Conservation (phyloP, 2,113 vertebrate species). For the Channa argus region DNA sequence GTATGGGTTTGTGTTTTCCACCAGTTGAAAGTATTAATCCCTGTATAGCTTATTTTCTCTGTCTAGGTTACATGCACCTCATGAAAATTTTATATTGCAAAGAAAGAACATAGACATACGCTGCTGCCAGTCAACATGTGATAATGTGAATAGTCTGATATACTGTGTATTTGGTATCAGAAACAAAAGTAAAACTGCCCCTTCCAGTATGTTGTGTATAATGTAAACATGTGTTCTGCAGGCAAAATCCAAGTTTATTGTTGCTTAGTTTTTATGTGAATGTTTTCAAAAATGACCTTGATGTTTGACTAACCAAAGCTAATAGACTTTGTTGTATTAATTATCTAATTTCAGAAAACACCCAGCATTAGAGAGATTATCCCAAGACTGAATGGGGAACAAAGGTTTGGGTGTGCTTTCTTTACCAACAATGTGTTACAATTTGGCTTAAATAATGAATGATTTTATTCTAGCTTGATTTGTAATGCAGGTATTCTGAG, state of each 20-base stretch:
- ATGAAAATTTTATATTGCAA: constrained; percentile 38
- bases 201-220: constrained; percentile 3
- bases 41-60: constrained; percentile 7
- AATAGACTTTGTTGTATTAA: not conserved
- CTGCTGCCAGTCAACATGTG: not conserved
- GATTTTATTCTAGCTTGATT: constrained; percentile 1
- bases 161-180: not conserved
- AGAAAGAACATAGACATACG: constrained; percentile 10
- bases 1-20: not conserved
- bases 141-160: not conserved
- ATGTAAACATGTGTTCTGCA: constrained; percentile 38
- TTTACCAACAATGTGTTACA: too few relatives aligned
- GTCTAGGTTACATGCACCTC: constrained; percentile 22
- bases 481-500: not conserved
- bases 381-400: not conserved
- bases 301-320: not conserved
- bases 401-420: not conserved
- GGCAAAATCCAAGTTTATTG: constrained; percentile 12
- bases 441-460: constrained; percentile 5
- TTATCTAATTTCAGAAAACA: not conserved
- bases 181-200: constrained; percentile 16
- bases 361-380: not conserved
- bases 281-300: constrained; percentile 13
- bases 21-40: not conserved
- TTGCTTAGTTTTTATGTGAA: constrained; percentile 4